Evolutionary conservation across 2,113 vertebrate genomes (phyloP), one percentile per base, ranked within the genome.

Genomic region (Pithys albifrons): DNA sequence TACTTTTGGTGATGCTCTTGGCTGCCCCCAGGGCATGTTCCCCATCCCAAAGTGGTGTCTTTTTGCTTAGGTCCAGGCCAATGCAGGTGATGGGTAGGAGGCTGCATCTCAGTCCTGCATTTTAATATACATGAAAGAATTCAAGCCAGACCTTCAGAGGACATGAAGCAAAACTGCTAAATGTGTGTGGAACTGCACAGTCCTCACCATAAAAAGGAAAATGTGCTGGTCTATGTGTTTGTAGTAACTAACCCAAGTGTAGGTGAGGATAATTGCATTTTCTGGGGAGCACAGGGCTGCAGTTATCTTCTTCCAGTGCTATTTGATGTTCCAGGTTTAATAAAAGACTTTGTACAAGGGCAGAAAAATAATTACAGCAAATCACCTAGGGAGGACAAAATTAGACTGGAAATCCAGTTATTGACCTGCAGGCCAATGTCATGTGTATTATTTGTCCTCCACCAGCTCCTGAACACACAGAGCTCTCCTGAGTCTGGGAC

Each of bases 361-460:
- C 18, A 41, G 64, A 2, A 5, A 83, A 85, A 57, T 59, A 88
- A 88, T 48, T 61, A 39, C 29, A 65, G 67, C 33, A 93, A 81
- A 41, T 39, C 9, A 35, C 57, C 12, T 27, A 48, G 14, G 20
- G 29, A 89, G 37, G 41, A 86, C 64, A 52, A 76, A 48, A 66
- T 49, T n/a, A 57, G 55, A n/a, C 46, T 81, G 51, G 28, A 62
- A 81, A 78, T 77, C n/a, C 59, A 66, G 81, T 22, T 24, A 16
- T 6, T 54, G 41, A 31, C 28, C 39, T 71, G 31, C 43, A 24
- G 51, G 22, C 31, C 3, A 0, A 2, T 2, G 1, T 43, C 61
- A 15, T 7, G 3, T 11, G 14, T 17, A 5, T 35, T 33, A 11
- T 37, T 92, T 64, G 76, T 22, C 12, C 12, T 69, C 46, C 7